These are phyloP conservation scores for human DNA, from an alignment of 2,113 vertebrate species.

Conservation along the genomic window GRCh38 chr2:156999001-156999500, in stretches of 20 bases:
- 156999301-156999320: not conserved
- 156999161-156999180: not conserved
- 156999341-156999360: not conserved
- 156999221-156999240: not conserved
- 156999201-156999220: not conserved
- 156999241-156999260: not conserved
- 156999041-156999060: not conserved
- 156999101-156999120: not conserved
- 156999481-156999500: slow-evolving; percentile 11
- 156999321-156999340: not conserved
- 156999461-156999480: slow-evolving; percentile 37
- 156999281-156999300: not conserved
- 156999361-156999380: not conserved
- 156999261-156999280: not conserved
- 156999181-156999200: not conserved
- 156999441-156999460: not conserved
- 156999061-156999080: not conserved
- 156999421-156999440: not conserved
- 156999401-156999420: slow-evolving; percentile 3
- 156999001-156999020: not conserved
- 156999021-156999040: not conserved
- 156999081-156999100: not conserved
- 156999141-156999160: not conserved
- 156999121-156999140: not conserved
- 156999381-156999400: not conserved